Evolutionary conservation across 1,140 invertebrate species (phyloP).

Genomic region (Cardiocondyla obscurior): DNA sequence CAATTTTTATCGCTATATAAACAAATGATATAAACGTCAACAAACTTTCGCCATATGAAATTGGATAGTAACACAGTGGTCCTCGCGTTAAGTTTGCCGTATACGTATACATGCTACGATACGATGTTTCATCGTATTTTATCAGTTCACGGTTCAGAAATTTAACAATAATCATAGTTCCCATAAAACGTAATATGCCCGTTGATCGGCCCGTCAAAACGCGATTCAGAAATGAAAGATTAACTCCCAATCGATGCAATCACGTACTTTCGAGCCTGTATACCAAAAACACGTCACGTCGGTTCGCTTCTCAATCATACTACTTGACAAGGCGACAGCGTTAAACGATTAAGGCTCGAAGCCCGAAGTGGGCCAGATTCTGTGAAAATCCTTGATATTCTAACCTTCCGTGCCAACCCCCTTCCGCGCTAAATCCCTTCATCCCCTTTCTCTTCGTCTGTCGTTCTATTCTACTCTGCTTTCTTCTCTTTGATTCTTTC

Average conservation of each 20-base stretch:
- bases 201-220: background rate
- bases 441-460: conserved; percentile 28
- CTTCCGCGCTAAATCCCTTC: conserved; percentile 50
- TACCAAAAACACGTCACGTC: conserved; percentile 14
- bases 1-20: conserved; percentile 35
- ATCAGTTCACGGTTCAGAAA: conserved; percentile 19
- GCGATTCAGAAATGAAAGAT: background rate
- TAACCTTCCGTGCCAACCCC: conserved; percentile 13
- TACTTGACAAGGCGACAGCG: conserved; percentile 52
- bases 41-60: conserved; percentile 1
- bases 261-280: background rate
- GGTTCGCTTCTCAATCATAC: conserved; percentile 16
- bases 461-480: background rate
- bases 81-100: conserved; percentile 9
- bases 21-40: conserved; percentile 24
- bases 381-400: conserved; percentile 37
- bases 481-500: background rate
- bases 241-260: background rate
- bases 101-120: background rate
- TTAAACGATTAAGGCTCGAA: conserved; percentile 63
- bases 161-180: conserved; percentile 5
- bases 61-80: conserved; percentile 24
- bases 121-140: background rate
- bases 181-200: background rate
- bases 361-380: conserved; percentile 11